phyloP scores from a whole-genome alignment of 2,113 vertebrate genomes.

The Ariopsis seemanni region DNA sequence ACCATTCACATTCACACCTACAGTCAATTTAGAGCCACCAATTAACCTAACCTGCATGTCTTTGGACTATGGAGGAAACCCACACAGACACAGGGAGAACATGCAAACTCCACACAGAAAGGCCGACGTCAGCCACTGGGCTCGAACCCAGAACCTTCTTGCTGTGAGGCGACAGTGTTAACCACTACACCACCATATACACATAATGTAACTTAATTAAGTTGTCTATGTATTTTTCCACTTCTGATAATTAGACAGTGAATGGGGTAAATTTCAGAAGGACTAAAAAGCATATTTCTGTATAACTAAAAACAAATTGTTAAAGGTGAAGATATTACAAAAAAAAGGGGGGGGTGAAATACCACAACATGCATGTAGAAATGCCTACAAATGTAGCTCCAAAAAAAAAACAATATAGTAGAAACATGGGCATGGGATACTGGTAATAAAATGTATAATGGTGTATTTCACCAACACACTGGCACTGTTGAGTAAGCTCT shows the following conservation, averaged over 20 bases:
- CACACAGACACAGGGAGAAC: too few species aligned
- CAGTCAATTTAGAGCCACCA: too few species aligned
- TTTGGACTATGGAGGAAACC: too few species aligned
- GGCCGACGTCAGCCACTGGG: too few species aligned
- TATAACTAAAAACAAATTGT: not conserved
- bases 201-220: too few species aligned
- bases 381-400: not conserved
- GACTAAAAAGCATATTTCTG: not conserved
- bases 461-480: not conserved
- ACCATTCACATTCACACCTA: too few species aligned
- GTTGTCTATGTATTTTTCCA: too few species aligned
- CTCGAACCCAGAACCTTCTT: too few species aligned
- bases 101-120: too few species aligned
- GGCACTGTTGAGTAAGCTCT: constrained; percentile 18
- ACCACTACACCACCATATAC: too few species aligned
- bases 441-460: constrained; percentile 4
- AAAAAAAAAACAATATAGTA: not conserved
- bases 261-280: not conserved
- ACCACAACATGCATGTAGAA: not conserved
- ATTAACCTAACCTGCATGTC: too few species aligned
- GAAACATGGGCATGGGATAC: not conserved
- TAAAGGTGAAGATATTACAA: not conserved
- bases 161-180: too few species aligned
- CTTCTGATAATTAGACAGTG: not conserved
- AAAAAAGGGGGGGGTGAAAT: not conserved